Conservation (phyloP, 2,113 vertebrate genomes). For the Pelobates fuscus region DNA sequence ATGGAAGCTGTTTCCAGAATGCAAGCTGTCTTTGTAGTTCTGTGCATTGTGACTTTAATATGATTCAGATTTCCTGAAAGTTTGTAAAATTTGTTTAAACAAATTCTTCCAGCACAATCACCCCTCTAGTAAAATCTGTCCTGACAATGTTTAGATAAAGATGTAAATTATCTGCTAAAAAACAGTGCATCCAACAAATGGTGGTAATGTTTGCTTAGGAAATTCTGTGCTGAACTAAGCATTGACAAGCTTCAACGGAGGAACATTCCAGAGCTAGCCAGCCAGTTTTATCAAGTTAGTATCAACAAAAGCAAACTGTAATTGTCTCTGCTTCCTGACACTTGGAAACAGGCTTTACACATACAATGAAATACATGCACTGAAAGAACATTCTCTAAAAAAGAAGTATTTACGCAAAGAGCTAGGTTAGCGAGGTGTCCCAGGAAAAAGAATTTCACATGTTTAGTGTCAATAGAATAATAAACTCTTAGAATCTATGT, state of each 20-base stretch:
- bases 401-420: no score
- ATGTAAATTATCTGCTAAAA: constrained; percentile 56
- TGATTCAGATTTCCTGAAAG: constrained; percentile 42
- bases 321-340: constrained; percentile 50
- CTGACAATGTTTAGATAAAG: constrained; percentile 45
- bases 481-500: no score
- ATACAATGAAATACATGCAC: constrained; percentile 1
- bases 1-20: no score
- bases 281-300: constrained; percentile 58
- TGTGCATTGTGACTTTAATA: neutral
- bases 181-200: constrained; percentile 56
- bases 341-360: constrained; percentile 49
- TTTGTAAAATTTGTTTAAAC: constrained; percentile 46
- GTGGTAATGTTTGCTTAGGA: constrained; percentile 61
- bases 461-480: no score
- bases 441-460: no score
- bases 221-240: constrained; percentile 55
- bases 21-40: neutral
- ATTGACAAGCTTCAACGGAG: constrained; percentile 60
- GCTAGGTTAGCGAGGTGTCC: no score
- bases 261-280: constrained; percentile 65
- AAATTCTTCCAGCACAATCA: constrained; percentile 52
- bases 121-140: constrained; percentile 38
- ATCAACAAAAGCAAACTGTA: constrained; percentile 41
- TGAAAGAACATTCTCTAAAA: no score